Percentiles rank a stretch among this genome's conserved stretches.
phyloP scores from a whole-genome alignment of 2,888 invertebrate genomes.

The Cryptosula pallasiana region DNA sequence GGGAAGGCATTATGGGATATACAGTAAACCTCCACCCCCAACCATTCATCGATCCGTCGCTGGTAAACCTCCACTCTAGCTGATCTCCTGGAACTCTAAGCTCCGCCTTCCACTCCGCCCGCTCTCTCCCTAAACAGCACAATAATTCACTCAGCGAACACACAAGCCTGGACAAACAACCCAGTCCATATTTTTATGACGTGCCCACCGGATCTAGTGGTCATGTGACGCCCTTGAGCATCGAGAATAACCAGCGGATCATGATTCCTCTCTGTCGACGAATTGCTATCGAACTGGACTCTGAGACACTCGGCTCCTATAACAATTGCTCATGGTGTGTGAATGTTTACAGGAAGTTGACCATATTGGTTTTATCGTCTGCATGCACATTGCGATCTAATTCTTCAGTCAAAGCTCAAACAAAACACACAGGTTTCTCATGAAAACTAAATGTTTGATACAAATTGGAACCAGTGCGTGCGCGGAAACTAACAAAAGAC shows the following conservation, averaged over 20 bases:
- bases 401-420: too few species aligned
- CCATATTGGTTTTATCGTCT: too few species aligned
- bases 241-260: constrained; percentile 88
- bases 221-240: constrained; percentile 72
- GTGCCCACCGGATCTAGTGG: constrained; percentile 70
- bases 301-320: constrained; percentile 81
- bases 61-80: constrained; percentile 85
- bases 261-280: constrained; percentile 87
- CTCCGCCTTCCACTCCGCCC: constrained; percentile 86
- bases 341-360: too few species aligned
- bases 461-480: too few species aligned
- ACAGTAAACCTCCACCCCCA: constrained; percentile 97
- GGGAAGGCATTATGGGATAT: constrained; percentile 76
- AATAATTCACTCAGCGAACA: too few species aligned
- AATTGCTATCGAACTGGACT: constrained; percentile 85
- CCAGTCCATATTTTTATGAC: too few species aligned
- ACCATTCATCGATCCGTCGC: constrained; percentile 89
- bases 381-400: too few species aligned
- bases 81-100: constrained; percentile 79
- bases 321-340: too few species aligned
- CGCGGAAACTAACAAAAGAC: too few species aligned
- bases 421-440: too few species aligned
- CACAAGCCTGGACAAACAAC: too few species aligned
- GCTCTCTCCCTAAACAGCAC: constrained; percentile 67
- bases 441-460: too few species aligned